Evolutionary conservation across 2,888 invertebrate species (phyloP).

Genomic region (Agonopterix subpropinquella): DNA sequence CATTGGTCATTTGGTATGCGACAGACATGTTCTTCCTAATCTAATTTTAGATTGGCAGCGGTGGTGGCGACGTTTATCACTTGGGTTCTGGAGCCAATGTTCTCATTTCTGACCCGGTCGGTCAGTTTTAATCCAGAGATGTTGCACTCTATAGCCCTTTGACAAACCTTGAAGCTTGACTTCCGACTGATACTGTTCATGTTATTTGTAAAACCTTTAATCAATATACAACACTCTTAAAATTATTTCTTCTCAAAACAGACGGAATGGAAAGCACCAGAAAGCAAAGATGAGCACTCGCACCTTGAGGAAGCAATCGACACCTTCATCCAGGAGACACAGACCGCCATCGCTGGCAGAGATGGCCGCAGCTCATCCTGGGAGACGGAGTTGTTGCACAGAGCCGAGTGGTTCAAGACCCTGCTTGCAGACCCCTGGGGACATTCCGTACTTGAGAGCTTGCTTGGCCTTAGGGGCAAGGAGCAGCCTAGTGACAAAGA

Average conservation of each 20-base stretch:
- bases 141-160: too few relatives aligned
- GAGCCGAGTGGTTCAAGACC: slow-evolving; percentile 74
- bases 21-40: too few relatives aligned
- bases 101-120: too few relatives aligned
- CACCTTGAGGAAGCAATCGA: slow-evolving; percentile 44
- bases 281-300: slow-evolving; percentile 42
- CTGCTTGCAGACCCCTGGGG: slow-evolving; percentile 72
- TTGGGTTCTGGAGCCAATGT: too few relatives aligned
- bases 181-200: too few relatives aligned
- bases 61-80: too few relatives aligned
- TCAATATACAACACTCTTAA: not conserved
- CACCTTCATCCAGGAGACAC: slow-evolving; percentile 46
- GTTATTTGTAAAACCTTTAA: too few relatives aligned
- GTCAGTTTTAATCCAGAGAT: too few relatives aligned
- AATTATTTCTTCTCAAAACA: slow-evolving; percentile 17
- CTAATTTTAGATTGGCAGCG: too few relatives aligned
- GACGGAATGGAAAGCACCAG: slow-evolving; percentile 58
- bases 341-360: slow-evolving; percentile 39
- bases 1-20: too few relatives aligned
- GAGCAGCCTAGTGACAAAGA: slow-evolving; percentile 50
- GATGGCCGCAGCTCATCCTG: slow-evolving; percentile 43
- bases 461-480: slow-evolving; percentile 72
- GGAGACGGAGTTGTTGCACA: slow-evolving; percentile 61
- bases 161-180: too few relatives aligned
- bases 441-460: slow-evolving; percentile 68